These are phyloP conservation scores for Stenodema calcarata DNA, from an alignment of 2,888 invertebrate genomes.

Conservation along the genomic window DNA sequence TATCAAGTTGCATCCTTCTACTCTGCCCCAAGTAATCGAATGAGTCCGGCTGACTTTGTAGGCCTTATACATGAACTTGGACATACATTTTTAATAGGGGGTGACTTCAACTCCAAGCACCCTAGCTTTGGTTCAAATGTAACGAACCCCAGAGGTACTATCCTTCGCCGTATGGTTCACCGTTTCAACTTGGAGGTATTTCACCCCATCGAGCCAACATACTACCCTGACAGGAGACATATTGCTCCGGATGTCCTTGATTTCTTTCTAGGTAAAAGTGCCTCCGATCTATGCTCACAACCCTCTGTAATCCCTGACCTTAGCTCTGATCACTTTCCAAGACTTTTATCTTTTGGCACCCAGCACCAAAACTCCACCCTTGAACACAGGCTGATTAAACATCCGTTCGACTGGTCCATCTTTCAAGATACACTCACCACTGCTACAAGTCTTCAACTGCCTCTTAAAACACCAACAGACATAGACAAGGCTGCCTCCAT, in stretches of 20 bases:
- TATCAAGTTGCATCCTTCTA: constrained; percentile 11
- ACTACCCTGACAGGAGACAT: background rate
- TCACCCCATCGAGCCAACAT: constrained; percentile 24
- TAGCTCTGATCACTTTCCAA: constrained; percentile 14
- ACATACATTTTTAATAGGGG: background rate
- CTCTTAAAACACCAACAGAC: constrained; percentile 2
- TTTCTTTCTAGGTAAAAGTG: background rate
- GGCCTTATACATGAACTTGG: background rate
- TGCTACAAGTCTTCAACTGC: background rate
- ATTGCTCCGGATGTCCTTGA: constrained; percentile 3
- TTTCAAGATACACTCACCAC: constrained; percentile 13
- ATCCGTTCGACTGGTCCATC: constrained; percentile 24
- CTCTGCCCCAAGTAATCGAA: background rate
- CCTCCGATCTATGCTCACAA: background rate
- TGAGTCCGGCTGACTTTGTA: background rate
- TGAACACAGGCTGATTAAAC: background rate
- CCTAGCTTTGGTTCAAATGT: background rate
- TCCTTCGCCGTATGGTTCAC: background rate
- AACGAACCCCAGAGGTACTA: background rate
- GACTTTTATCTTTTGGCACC: background rate
- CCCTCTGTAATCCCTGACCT: background rate
- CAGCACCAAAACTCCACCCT: background rate
- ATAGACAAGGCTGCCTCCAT: background rate
- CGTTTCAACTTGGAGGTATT: background rate
- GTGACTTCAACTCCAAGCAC: constrained; percentile 24